Evolutionary conservation across 1,140 invertebrate species (phyloP).

Genomic region (Sminthurinus signatus): DNA sequence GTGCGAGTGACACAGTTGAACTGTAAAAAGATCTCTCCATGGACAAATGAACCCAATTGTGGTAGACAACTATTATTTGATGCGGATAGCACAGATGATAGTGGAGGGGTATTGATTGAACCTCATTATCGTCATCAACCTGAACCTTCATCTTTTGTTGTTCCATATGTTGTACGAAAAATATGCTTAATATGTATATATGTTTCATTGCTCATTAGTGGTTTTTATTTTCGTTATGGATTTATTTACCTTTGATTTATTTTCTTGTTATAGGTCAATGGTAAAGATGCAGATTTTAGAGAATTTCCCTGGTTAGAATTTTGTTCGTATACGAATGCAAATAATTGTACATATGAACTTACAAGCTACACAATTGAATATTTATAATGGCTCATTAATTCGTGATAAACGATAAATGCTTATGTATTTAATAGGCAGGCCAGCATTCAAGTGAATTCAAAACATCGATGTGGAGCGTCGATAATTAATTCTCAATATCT

Average conservation of each 20-base stretch:
- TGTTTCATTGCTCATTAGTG: not conserved
- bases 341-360: not conserved
- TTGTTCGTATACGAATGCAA: not conserved
- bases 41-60: constrained; percentile 25
- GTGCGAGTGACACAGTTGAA: constrained; percentile 45
- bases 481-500: constrained; percentile 46
- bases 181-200: no score
- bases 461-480: constrained; percentile 55
- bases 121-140: no score
- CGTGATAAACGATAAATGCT: no score
- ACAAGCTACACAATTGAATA: no score
- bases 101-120: not conserved
- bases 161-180: no score
- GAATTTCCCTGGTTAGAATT: constrained; percentile 50
- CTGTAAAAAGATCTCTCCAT: constrained; percentile 41
- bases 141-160: no score
- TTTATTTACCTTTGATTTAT: no score
- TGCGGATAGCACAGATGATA: not conserved
- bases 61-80: not conserved
- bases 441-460: constrained; percentile 44
- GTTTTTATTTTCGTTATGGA: no score
- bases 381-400: no score
- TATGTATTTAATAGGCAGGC: constrained; percentile 34
- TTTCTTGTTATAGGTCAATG: constrained; percentile 44
- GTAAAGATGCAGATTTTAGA: constrained; percentile 43